Base-by-base conservation (phyloP, 2,888 invertebrate genomes). In the Erebia aethiops region DNA sequence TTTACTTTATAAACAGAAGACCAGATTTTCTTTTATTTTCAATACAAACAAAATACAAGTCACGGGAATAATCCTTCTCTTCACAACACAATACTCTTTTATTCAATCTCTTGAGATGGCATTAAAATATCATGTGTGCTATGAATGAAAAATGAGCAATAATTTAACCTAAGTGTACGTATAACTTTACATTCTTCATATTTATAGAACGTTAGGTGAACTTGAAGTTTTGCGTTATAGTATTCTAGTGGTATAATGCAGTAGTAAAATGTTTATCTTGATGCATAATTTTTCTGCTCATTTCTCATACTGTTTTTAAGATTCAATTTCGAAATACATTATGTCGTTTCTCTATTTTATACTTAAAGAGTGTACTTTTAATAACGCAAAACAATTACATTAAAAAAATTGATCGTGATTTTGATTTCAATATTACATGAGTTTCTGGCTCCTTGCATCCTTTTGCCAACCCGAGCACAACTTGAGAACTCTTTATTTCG, bases 1-100 rank as follows among this genome's bases (percentile, higher is more conserved):
- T 71, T 74, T 73, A 73, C 74, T 76, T 78, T 77, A 75, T 76
- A 75, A 77, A 74, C 43, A 18, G 67, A 74, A 71, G 66, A 74
- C 72, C 74, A 75, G 74, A 70, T 70, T 74, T 74, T 74, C 18
- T 49, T n/a, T 72, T 70, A 64, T 75, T 74, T 75, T 72, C 74
- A 75, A 71, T 73, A 71, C 16, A 75, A 70, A 70, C 62, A 69
- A 75, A 73, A 72, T 72, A 68, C 49, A 60, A 67, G 58, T 57
- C 51, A 56, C 66, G 67, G 56, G 57, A 70, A 73, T 57, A 64
- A 66, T 68, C 11, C 8, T 46, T 46, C 46, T 11, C 3, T 46
- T 46, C 11, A 46, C 46, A 46, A 70, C 43, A 61, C 64, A 69
- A 69, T 74, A 64, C 61, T 62, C 66, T 66, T 66, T 69, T 21